These are phyloP conservation scores for Panorpa germanica DNA, from an alignment of 2,888 invertebrate species.

Conservation along the genomic window DNA sequence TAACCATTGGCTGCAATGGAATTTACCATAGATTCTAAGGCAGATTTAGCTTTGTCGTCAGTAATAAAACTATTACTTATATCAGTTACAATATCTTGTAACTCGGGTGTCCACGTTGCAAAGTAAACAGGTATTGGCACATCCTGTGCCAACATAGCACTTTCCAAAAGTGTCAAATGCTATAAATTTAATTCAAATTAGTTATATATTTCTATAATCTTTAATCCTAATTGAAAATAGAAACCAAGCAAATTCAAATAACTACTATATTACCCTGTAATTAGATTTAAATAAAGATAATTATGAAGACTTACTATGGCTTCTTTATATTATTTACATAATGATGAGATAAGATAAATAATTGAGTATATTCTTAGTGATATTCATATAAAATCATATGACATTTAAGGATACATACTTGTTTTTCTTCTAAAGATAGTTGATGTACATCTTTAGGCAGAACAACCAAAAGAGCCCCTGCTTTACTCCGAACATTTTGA, in stretches of 20 bases:
- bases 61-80: constrained; percentile 46
- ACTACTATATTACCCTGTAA: no score
- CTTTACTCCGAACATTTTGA: constrained; percentile 53
- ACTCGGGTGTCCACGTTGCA: constrained; percentile 49
- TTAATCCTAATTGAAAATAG: no score
- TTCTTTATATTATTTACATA: neutral
- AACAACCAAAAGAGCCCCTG: constrained; percentile 72
- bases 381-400: no score
- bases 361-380: no score
- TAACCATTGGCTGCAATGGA: constrained; percentile 89
- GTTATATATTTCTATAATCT: no score
- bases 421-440: constrained; percentile 44
- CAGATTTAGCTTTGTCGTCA: constrained; percentile 40
- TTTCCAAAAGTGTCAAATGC: constrained; percentile 62
- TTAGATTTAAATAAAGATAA: no score
- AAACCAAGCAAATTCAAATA: no score
- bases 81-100: constrained; percentile 57
- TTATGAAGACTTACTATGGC: no score
- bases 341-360: no score
- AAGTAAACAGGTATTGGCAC: constrained; percentile 78
- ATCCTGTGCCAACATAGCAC: constrained; percentile 62
- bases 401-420: constrained; percentile 36
- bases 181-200: constrained; percentile 17
- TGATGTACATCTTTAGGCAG: constrained; percentile 52
- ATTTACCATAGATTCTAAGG: constrained; percentile 64